A percentile compares a stretch with the other conserved stretches of the same genome.
phyloP scores from a whole-genome alignment of 2,113 vertebrate species.

The Cranoglanis bouderius region DNA sequence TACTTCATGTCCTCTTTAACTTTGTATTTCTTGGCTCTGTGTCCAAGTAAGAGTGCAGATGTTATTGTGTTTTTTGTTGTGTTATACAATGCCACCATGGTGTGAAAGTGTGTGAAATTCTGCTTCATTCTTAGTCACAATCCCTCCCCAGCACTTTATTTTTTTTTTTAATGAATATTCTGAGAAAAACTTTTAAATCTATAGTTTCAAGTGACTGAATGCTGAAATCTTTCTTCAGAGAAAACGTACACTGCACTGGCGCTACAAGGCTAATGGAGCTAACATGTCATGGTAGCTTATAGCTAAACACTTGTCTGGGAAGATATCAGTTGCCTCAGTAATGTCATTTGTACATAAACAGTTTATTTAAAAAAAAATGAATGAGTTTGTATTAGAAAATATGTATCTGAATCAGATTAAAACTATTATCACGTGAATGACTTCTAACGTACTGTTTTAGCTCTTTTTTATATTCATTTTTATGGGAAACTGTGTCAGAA shows the following conservation, averaged over 20 bases:
- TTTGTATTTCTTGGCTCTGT: slow-evolving; percentile 27
- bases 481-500: background rate
- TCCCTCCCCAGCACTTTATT: background rate
- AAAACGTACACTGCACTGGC: background rate
- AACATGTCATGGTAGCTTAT: background rate
- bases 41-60: slow-evolving; percentile 23
- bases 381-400: background rate
- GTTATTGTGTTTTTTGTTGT: slow-evolving; percentile 24
- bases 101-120: slow-evolving; percentile 3
- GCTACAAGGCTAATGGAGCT: background rate
- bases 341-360: background rate
- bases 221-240: background rate
- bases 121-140: slow-evolving; percentile 2
- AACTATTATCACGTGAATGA: background rate
- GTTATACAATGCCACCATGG: slow-evolving; percentile 28
- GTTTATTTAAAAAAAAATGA: background rate
- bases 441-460: background rate
- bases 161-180: background rate
- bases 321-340: background rate
- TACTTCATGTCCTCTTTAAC: slow-evolving; percentile 12
- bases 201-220: background rate
- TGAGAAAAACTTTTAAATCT: background rate
- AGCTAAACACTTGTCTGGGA: background rate
- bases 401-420: background rate
- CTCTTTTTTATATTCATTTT: background rate